Evolutionary conservation across 2,113 vertebrate species (phyloP).

Genomic region (Cyanoliseus patagonus): DNA sequence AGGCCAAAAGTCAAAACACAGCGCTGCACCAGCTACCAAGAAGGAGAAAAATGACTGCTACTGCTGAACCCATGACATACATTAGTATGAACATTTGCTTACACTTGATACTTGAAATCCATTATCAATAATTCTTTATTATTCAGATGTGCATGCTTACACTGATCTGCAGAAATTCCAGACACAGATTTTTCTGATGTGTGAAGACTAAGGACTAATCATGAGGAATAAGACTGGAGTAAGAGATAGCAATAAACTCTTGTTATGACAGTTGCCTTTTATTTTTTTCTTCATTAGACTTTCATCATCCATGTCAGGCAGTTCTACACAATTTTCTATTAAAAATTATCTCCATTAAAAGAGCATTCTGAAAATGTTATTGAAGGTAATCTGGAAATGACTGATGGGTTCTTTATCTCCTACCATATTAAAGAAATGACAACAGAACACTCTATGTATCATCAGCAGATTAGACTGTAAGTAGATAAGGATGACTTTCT

Average conservation of each 20-base stretch:
- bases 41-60: too few species aligned
- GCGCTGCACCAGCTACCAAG: too few species aligned
- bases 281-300: neutral
- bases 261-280: neutral
- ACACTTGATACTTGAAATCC: neutral
- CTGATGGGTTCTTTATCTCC: constrained; percentile 15
- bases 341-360: constrained; percentile 56
- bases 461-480: constrained; percentile 55
- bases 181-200: neutral
- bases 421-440: constrained; percentile 52
- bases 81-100: neutral
- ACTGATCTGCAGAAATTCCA: neutral
- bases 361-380: constrained; percentile 20
- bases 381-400: constrained; percentile 46
- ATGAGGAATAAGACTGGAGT: neutral
- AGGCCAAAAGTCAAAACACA: too few species aligned
- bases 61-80: neutral
- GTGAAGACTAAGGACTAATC: neutral
- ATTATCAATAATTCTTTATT: neutral
- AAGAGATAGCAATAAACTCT: neutral
- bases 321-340: neutral
- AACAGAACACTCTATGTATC: constrained; percentile 36
- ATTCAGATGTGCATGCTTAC: neutral
- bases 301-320: neutral
- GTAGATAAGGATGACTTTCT: constrained; percentile 57